A percentile compares a stretch with the other conserved stretches of the same genome.
These are phyloP conservation scores for Paraescarpia echinospica DNA, from an alignment of 1,140 invertebrate species.

Conservation along the genomic window DNA sequence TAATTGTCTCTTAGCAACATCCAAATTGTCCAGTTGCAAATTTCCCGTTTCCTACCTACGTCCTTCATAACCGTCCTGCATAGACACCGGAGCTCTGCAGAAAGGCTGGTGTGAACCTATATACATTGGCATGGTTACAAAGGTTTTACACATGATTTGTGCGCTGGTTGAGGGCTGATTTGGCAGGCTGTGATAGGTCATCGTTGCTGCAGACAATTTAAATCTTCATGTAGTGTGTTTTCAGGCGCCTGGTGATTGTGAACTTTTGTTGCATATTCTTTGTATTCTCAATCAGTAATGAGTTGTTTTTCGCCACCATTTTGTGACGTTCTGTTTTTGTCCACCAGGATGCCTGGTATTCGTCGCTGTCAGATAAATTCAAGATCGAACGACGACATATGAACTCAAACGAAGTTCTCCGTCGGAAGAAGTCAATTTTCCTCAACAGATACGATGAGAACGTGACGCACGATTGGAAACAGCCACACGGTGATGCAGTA, in stretches of 20 bases:
- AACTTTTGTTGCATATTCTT: background rate
- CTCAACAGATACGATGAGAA: background rate
- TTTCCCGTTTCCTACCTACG: background rate
- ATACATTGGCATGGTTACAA: background rate
- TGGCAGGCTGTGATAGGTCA: background rate
- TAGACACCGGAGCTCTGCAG: too few relatives aligned
- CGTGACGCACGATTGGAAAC: background rate
- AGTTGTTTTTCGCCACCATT: background rate
- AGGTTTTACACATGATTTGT: background rate
- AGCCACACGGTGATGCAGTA: background rate
- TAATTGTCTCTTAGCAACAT: background rate
- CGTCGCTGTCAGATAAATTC: background rate
- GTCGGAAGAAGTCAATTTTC: background rate
- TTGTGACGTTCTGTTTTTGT: background rate
- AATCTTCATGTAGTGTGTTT: background rate
- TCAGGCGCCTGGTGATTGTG: background rate
- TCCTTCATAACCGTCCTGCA: background rate
- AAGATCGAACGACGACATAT: background rate
- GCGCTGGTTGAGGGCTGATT: background rate
- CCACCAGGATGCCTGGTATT: background rate
- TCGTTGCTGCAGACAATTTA: background rate
- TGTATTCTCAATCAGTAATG: background rate
- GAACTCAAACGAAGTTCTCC: background rate
- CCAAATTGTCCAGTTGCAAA: background rate
- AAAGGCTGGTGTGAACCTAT: background rate